Evolutionary conservation across 23 tunicate genomes (phyloP).

Genomic region (Botrylloides violaceus): DNA sequence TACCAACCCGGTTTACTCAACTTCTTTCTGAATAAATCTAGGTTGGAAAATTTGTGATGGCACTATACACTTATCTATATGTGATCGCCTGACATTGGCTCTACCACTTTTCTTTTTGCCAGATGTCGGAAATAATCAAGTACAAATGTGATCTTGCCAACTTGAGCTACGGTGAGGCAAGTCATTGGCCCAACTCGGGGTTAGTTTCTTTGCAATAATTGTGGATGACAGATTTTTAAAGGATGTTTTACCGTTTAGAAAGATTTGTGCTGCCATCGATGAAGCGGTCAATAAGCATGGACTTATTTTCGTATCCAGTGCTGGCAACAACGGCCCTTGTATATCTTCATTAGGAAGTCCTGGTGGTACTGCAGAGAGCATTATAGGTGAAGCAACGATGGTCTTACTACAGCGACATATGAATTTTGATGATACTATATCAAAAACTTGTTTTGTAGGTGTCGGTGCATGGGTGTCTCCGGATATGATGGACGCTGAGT

Average conservation of each 20-base stretch:
- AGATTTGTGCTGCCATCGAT: conserved; percentile 60
- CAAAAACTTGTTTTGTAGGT: conserved; percentile 35
- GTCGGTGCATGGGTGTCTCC: conserved; percentile 98
- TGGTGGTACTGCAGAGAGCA: conserved; percentile 74
- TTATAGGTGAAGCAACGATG: conserved; percentile 44
- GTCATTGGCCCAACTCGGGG: conserved; percentile 90
- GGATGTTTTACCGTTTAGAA: conserved; percentile 28
- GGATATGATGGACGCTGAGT: conserved; percentile 92
- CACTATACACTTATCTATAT: too few species aligned
- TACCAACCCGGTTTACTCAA: too few species aligned
- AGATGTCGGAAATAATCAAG: conserved; percentile 64
- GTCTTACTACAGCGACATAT: background rate
- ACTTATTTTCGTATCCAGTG: conserved; percentile 82
- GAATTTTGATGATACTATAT: background rate
- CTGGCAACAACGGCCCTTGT: conserved; percentile 97
- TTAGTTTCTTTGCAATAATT: conserved; percentile 15
- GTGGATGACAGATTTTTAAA: background rate
- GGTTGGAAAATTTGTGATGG: too few species aligned
- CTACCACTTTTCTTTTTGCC: background rate
- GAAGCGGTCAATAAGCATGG: conserved; percentile 90
- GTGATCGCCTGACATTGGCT: too few species aligned
- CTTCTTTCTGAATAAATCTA: too few species aligned
- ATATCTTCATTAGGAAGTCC: conserved; percentile 92
- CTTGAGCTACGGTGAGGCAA: conserved; percentile 90
- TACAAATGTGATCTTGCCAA: conserved; percentile 78